Conservation (phyloP, 2,797 vertebrate genomes). For the Pelodytes ibericus region DNA sequence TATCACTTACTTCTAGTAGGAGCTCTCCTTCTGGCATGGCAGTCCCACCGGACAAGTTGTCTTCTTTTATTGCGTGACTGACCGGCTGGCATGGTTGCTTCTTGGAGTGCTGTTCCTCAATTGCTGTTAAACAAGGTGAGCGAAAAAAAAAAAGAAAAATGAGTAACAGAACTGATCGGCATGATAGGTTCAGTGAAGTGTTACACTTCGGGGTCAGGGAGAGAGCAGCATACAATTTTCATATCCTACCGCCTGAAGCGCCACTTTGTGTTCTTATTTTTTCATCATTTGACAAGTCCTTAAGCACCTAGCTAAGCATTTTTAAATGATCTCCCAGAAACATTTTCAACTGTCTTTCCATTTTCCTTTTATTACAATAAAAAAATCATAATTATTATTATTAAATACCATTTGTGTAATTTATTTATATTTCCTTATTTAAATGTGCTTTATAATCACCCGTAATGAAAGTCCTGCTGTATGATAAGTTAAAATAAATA, state of each 20-base stretch:
- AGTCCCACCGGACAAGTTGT: constrained; percentile 56
- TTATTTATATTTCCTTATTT: too few species aligned
- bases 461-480: too few species aligned
- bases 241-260: constrained; percentile 30
- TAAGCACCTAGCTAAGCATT: constrained; percentile 10
- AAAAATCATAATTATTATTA: too few species aligned
- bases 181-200: constrained; percentile 49
- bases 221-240: constrained; percentile 51
- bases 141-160: constrained; percentile 21
- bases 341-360: constrained; percentile 7
- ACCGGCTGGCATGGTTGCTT: constrained; percentile 57
- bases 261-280: neutral
- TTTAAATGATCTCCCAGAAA: constrained; percentile 12
- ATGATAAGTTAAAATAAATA: too few species aligned
- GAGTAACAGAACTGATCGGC: constrained; percentile 41
- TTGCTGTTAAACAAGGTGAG: constrained; percentile 68
- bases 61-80: constrained; percentile 64
- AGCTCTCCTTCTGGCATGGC: constrained; percentile 77
- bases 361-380: too few species aligned
- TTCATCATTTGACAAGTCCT: constrained; percentile 16
- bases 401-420: too few species aligned
- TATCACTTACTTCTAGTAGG: constrained; percentile 79
- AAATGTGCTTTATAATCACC: too few species aligned
- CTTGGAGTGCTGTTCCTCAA: constrained; percentile 75
- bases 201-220: constrained; percentile 40